Percentiles rank a stretch among this genome's conserved stretches.
Evolutionary conservation across 2,113 vertebrate genomes (phyloP).

Genomic region (Aythya baeri): DNA sequence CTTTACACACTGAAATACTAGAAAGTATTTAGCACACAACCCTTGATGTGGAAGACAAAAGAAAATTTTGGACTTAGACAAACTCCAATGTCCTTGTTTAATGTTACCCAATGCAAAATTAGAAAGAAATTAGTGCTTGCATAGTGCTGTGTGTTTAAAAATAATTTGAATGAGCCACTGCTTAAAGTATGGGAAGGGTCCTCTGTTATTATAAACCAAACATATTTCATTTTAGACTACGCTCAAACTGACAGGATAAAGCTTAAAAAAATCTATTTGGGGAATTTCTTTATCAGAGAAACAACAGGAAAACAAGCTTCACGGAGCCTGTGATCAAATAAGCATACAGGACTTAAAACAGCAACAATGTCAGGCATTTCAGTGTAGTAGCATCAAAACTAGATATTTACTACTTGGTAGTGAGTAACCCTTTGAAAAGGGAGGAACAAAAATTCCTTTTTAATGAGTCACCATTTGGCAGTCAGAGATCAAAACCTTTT

Average conservation of each 20-base stretch:
- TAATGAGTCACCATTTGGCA: slow-evolving; percentile 72
- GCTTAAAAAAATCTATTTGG: background rate
- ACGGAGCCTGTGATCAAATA: background rate
- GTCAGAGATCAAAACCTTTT: slow-evolving; percentile 59
- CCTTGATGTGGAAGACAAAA: slow-evolving; percentile 28
- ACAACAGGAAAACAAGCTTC: background rate
- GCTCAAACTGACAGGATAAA: background rate
- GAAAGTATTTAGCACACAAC: slow-evolving; percentile 4
- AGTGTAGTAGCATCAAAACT: slow-evolving; percentile 58
- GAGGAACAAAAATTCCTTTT: slow-evolving; percentile 68
- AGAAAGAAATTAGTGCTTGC: slow-evolving; percentile 52
- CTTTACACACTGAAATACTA: background rate
- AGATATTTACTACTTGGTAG: slow-evolving; percentile 56
- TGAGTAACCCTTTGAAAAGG: slow-evolving; percentile 58
- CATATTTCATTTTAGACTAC: slow-evolving; percentile 20
- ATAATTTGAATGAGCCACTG: slow-evolving; percentile 50
- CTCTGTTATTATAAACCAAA: slow-evolving; percentile 46
- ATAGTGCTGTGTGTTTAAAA: slow-evolving; percentile 51
- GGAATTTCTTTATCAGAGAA: background rate
- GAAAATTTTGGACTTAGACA: background rate
- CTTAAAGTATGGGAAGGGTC: slow-evolving; percentile 11
- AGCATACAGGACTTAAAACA: background rate
- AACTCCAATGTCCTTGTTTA: slow-evolving; percentile 32
- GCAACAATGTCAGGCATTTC: slow-evolving; percentile 46
- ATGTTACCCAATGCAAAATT: slow-evolving; percentile 52